Evolutionary conservation across 2,113 vertebrate species (phyloP), one percentile per base, ranked within the genome.

Genomic region (Onychostruthus taczanowskii): DNA sequence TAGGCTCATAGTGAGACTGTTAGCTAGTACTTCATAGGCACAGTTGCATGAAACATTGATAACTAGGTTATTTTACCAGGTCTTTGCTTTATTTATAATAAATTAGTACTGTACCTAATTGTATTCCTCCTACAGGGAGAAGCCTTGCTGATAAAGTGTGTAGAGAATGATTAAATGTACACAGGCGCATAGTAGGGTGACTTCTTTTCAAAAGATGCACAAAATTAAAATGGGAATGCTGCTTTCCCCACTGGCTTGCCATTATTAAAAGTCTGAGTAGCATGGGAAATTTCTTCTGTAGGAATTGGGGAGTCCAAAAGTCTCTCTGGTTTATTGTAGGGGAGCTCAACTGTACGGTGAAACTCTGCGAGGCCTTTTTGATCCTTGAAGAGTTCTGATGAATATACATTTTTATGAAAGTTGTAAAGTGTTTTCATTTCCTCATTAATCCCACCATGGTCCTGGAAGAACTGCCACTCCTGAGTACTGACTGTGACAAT

Each of bases 291-390:
- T 96, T 97, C 93, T 98, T 98, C 95, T 96, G 78, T 97, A 92
- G 94, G 69, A 95, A 90, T 85, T 94, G 80, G 87, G 93, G 68
- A 97, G 84, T 97, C 96, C 95, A 92, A 72, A 94, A 93, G 61
- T 97, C 96, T 97, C 96, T 98, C 93, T 93, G 89, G 96, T 96
- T 96, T 96, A 95, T 94, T 94, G 84, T 94, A 95, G 94, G 97
- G 94, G 96, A 96, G 88, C 96, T 97, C 96, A 97, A 98, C 96
- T 97, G 91, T 96, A 97, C 64, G 95, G 95, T 94, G 96, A 91
- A 98, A 94, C 97, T 97, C 97, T 94, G 96, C 95, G 97, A 97
- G 97, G 87, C 96, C 96, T 97, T 98, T 98, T 97, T 97, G 97
- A 98, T 98, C 97, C 96, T 97, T 96, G 94, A 97, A 97, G 93